Evolutionary conservation across 1,140 invertebrate genomes (phyloP).

Genomic region (Varroa destructor): DNA sequence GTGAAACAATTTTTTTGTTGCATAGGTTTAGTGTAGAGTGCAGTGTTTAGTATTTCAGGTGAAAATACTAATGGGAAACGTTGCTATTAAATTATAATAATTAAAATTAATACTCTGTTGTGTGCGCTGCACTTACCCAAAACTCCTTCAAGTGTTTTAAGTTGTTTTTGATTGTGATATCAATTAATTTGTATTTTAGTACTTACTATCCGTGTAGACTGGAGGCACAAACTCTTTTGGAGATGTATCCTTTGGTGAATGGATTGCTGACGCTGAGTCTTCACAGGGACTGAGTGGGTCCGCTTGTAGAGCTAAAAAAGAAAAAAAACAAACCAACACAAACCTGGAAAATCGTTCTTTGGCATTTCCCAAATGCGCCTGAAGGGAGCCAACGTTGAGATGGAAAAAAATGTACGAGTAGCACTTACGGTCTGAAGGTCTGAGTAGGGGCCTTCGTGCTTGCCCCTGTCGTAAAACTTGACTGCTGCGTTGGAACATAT

Average conservation of each 20-base stretch:
- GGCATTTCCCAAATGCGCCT: not conserved
- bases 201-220: conserved; percentile 12
- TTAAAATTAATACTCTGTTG: no score
- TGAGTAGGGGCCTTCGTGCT: not conserved
- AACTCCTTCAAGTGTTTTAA: no score
- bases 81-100: no score
- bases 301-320: not conserved
- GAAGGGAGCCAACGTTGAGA: not conserved
- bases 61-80: no score
- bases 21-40: no score
- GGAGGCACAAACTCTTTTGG: not conserved
- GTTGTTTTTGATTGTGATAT: no score
- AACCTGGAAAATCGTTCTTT: not conserved
- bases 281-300: conserved; percentile 24
- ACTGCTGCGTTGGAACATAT: conserved; percentile 22
- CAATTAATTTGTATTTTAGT: no score
- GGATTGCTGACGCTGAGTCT: not conserved
- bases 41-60: no score
- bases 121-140: no score
- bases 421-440: not conserved
- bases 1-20: no score
- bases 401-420: not conserved
- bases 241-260: not conserved
- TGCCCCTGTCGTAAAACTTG: conserved; percentile 9
- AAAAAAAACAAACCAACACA: not conserved